Percentiles rank a stretch among this genome's conserved stretches.
Conservation (phyloP, 2,797 vertebrate genomes). For the Potorous gilbertii region DNA sequence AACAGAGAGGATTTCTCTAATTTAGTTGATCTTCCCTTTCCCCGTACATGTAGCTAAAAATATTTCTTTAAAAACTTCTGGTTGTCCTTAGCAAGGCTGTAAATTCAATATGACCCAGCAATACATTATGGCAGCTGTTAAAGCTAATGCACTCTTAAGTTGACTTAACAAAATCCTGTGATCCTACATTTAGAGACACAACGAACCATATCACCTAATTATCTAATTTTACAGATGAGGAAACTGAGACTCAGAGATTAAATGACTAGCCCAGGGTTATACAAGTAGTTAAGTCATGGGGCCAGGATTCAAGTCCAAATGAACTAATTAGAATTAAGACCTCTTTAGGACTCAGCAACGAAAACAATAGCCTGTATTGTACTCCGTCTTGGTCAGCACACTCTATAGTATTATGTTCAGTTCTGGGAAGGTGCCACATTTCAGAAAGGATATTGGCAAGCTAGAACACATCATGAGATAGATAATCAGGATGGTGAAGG, state of each 20-base stretch:
- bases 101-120: neutral
- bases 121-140: neutral
- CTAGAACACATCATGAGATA: neutral
- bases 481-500: neutral
- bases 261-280: neutral
- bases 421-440: neutral
- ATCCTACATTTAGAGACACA: neutral
- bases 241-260: neutral
- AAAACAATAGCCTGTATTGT: neutral
- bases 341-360: neutral
- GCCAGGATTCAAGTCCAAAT: neutral
- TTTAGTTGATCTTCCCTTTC: neutral
- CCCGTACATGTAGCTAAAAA: neutral
- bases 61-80: neutral
- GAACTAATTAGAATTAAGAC: neutral
- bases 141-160: neutral
- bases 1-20: neutral
- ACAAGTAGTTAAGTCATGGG: neutral
- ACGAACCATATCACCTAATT: neutral
- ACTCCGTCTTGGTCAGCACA: neutral
- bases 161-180: neutral
- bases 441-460: neutral
- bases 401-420: neutral
- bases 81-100: neutral
- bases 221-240: neutral